Percentiles rank a stretch among this genome's conserved stretches.
Conservation (phyloP, 2,797 vertebrate genomes). For the Lagorchestes hirsutus region DNA sequence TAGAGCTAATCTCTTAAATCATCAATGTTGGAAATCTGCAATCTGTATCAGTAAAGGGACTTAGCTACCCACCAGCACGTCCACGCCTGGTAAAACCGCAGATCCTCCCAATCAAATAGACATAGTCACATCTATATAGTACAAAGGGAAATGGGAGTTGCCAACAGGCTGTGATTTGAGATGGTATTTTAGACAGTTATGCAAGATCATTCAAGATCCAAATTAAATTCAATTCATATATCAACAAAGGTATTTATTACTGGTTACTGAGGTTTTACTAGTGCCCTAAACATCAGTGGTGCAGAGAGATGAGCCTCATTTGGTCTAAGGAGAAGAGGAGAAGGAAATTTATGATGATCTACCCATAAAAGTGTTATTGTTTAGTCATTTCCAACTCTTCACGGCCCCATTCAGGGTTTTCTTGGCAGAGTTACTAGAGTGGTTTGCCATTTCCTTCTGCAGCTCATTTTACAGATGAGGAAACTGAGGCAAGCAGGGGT, state of each 20-base stretch:
- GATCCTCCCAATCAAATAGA: neutral
- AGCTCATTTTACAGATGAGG: neutral
- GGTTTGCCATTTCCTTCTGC: neutral
- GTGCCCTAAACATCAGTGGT: neutral
- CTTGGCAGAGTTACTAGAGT: neutral
- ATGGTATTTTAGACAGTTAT: neutral
- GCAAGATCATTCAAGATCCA: neutral
- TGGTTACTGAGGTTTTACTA: neutral
- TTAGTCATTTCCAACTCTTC: neutral
- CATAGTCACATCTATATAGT: neutral
- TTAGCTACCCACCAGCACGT: neutral
- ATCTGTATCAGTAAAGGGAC: neutral
- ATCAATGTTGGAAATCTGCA: neutral
- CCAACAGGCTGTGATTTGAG: neutral
- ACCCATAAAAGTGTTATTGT: neutral
- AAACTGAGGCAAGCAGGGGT: neutral
- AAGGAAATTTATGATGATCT: neutral
- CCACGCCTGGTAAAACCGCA: neutral
- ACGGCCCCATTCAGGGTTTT: neutral
- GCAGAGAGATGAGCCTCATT: neutral
- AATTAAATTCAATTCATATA: neutral
- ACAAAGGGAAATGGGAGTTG: conserved; percentile 42
- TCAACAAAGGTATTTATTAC: neutral
- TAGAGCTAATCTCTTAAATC: neutral
- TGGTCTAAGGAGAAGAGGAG: neutral